Evolutionary conservation across 2,888 invertebrate species (phyloP).

Genomic region (Dendrolimus houi): DNA sequence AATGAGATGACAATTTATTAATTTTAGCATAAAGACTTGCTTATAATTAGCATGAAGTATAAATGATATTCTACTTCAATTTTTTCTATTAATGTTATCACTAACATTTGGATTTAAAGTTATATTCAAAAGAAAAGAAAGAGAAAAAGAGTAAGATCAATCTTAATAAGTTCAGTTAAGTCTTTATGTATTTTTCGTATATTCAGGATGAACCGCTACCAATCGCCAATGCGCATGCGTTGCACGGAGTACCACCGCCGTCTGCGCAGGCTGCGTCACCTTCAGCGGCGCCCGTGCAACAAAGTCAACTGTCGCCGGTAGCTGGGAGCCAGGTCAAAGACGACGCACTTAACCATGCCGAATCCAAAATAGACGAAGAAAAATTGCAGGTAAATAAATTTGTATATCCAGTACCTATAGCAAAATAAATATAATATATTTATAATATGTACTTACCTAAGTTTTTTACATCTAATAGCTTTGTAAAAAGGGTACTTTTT

Average conservation of each 20-base stretch:
- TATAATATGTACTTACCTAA: too few relatives aligned
- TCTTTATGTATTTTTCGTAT: constrained; percentile 2
- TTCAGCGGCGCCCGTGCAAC: constrained; percentile 17
- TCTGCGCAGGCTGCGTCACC: constrained; percentile 9
- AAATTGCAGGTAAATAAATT: constrained; percentile 56
- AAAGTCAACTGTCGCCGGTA: constrained; percentile 24
- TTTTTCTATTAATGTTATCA: too few relatives aligned
- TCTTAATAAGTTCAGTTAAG: too few relatives aligned
- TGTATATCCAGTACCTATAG: too few relatives aligned
- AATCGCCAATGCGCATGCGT: constrained; percentile 60
- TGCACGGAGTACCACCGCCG: constrained; percentile 48
- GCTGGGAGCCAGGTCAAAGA: constrained; percentile 40
- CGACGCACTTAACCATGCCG: constrained; percentile 59
- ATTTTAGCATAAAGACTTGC: not conserved
- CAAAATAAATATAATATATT: too few relatives aligned
- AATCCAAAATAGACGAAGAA: constrained; percentile 65
- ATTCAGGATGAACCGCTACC: constrained; percentile 62
- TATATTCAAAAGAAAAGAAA: too few relatives aligned
- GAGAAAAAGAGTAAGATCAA: too few relatives aligned
- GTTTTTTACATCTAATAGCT: too few relatives aligned
- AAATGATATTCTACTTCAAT: too few relatives aligned
- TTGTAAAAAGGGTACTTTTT: too few relatives aligned
- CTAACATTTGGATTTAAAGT: too few relatives aligned
- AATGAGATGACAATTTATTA: not conserved
- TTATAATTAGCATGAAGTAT: not conserved